These are phyloP conservation scores for Atta texana DNA, from an alignment of 1,140 invertebrate genomes.

Conservation along the genomic window DNA sequence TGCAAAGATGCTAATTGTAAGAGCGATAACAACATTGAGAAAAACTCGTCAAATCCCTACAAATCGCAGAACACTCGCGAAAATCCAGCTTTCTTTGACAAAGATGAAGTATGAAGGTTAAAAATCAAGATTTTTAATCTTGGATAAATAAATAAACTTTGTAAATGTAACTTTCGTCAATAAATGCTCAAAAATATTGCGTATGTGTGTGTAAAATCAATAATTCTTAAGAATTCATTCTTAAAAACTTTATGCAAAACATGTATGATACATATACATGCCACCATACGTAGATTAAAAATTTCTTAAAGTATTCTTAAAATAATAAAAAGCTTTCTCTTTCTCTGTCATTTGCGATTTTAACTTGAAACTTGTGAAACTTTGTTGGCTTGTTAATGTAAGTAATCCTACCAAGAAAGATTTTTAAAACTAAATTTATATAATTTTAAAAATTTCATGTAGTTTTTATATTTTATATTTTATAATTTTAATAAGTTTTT, in stretches of 20 bases:
- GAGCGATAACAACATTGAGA: constrained; percentile 3
- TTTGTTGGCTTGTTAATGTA: background rate
- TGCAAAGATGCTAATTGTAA: background rate
- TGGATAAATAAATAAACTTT: background rate
- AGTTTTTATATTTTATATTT: background rate
- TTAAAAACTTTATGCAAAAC: background rate
- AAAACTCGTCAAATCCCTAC: background rate
- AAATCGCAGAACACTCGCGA: constrained; percentile 8
- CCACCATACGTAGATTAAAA: background rate
- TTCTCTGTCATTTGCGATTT: background rate
- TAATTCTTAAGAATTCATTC: background rate
- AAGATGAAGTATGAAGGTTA: constrained; percentile 54
- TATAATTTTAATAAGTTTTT: background rate
- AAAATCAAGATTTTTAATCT: background rate
- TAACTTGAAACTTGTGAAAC: background rate
- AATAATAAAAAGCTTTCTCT: background rate
- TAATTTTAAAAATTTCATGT: background rate
- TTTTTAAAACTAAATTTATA: background rate
- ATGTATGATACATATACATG: background rate
- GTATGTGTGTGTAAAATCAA: background rate
- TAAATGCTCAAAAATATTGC: constrained; percentile 1
- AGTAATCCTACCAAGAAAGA: background rate
- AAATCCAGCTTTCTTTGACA: constrained; percentile 59
- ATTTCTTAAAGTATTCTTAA: background rate
- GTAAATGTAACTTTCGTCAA: background rate